Evolutionary conservation across 1,140 invertebrate genomes (phyloP), one percentile per base, ranked within the genome.

Genomic region (Oppia nitens): DNA sequence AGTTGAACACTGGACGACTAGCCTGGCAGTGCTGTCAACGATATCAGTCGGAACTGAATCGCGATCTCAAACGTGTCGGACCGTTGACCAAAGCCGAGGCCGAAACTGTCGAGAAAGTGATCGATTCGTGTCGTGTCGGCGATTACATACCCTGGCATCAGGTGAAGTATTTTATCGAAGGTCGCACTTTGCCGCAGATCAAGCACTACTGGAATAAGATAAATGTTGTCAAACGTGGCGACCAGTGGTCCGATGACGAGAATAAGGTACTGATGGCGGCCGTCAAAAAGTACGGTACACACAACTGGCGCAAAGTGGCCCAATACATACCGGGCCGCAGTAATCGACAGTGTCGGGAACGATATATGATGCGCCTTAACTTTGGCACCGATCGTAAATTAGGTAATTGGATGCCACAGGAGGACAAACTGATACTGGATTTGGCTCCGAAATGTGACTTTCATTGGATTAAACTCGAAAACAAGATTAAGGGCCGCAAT

Each of bases 81-180:
- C 57, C 29, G 1, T 55, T 64, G 11, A 40, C 32, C 14, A n/a
- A 26, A 1, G 62, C 24, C 9, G 62, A 63, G 47, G 20, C 26
- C 26, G 24, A 57, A 28, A 14, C 23, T 11, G 11, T 63, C 12
- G 17, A n/a, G 1, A 20, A 48, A 12, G 27, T 63, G 3, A 58
- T 63, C 26, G 47, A 57, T 24, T 14, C 6, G 2, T 62, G 49
- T 40, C 14, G 17, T 17, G 28, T 55, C 21, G 55, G 47, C 2
- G 55, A 52, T 47, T 52, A 53, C n/a, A 55, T 63, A n/a, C 52
- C 62, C 9, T 63, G 62, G 62, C n/a, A 50, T 52, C 52, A 63
- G 26, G 62, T 63, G 9, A 14, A 2, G 3, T 54, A 52, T 53
- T 52, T 63, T 4, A 47, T 63, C 3, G 54, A 58, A 25, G 45